A percentile compares a stretch with the other conserved stretches of the same genome.
Evolutionary conservation across 1,140 invertebrate species (phyloP).

Genomic region (Bombus confusus): DNA sequence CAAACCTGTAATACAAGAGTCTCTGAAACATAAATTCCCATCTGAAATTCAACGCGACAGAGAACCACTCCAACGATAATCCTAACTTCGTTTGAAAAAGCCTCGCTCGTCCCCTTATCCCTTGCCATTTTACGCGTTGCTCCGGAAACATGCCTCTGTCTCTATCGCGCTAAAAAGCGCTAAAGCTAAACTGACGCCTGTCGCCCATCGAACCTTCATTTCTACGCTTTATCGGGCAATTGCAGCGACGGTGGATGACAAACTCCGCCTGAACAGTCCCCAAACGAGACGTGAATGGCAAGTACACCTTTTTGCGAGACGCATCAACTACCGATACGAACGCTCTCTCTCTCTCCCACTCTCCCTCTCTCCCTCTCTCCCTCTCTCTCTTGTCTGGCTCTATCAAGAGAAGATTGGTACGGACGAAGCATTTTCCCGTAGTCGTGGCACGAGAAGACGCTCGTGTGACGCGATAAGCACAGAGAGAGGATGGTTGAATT

Average conservation of each 20-base stretch:
- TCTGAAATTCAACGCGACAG: too few relatives aligned
- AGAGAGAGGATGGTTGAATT: slow-evolving; percentile 62
- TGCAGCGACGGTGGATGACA: background rate
- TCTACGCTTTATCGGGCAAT: background rate
- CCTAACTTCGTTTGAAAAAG: too few relatives aligned
- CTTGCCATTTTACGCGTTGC: too few relatives aligned
- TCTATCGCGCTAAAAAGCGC: too few relatives aligned
- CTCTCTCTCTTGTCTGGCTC: background rate
- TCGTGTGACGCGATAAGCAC: slow-evolving; percentile 68
- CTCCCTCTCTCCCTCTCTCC: too few relatives aligned
- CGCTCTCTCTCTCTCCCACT: too few relatives aligned
- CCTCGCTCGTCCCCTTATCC: too few relatives aligned
- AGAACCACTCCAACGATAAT: too few relatives aligned
- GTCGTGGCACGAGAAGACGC: slow-evolving; percentile 12
- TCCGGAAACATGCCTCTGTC: too few relatives aligned
- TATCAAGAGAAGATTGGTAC: background rate
- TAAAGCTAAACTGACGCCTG: background rate
- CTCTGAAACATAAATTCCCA: too few relatives aligned
- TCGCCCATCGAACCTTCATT: background rate
- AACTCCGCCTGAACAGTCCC: background rate
- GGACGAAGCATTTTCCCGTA: background rate
- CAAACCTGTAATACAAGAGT: too few relatives aligned
- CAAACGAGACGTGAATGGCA: background rate
- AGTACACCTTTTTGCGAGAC: background rate
- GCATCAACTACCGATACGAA: background rate